phyloP scores from a whole-genome alignment of 2,888 invertebrate genomes.

The Cephus spinipes region DNA sequence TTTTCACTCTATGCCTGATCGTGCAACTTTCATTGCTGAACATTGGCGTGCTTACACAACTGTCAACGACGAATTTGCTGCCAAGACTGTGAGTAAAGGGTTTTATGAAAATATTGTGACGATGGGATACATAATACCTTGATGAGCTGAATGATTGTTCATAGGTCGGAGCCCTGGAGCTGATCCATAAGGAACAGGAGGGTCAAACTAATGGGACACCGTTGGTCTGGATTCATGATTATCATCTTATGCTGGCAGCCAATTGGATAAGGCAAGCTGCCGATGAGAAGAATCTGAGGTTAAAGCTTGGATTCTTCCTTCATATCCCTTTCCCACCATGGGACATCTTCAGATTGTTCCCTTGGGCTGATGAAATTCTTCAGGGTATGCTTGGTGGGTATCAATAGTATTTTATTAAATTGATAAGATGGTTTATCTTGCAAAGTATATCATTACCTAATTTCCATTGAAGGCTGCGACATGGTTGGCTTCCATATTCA shows the following conservation, averaged over 20 bases:
- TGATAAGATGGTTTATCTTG: not conserved
- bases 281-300: conserved; percentile 81
- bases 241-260: conserved; percentile 92
- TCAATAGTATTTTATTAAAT: conserved; percentile 1
- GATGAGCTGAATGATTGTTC: conserved; percentile 11
- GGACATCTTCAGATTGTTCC: conserved; percentile 91
- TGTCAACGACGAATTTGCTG: conserved; percentile 86
- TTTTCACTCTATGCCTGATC: conserved; percentile 92
- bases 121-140: not conserved
- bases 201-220: conserved; percentile 70
- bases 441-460: not conserved
- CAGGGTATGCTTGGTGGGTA: conserved; percentile 86
- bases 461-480: conserved; percentile 76
- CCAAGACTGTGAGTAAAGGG: conserved; percentile 74
- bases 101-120: not conserved
- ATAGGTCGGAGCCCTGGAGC: conserved; percentile 56
- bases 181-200: conserved; percentile 53
- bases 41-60: conserved; percentile 86
- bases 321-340: conserved; percentile 96
- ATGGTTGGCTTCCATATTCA: conserved; percentile 94
- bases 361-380: conserved; percentile 93
- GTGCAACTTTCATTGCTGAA: conserved; percentile 84
- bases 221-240: conserved; percentile 94
- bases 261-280: conserved; percentile 89
- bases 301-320: conserved; percentile 90